A percentile compares a stretch with the other conserved stretches of the same genome.
Conservation (phyloP, 2,113 vertebrate genomes). For the Rafetus swinhoei region DNA sequence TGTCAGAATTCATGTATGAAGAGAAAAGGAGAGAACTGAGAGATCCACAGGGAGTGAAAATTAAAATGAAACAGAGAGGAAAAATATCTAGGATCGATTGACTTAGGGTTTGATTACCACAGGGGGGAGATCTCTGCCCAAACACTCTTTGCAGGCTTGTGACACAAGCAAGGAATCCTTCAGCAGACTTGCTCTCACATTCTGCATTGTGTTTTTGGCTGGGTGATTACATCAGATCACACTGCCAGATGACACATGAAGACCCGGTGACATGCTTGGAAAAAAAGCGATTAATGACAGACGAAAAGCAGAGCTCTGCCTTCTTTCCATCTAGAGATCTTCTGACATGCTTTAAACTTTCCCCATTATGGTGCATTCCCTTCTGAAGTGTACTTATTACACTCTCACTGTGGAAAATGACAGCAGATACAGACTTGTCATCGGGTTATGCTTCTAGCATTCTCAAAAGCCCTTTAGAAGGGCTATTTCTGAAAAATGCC, state of each 20-base stretch:
- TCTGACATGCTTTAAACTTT: background rate
- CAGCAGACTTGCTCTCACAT: background rate
- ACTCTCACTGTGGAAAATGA: background rate
- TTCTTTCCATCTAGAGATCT: background rate
- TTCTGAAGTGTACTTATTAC: background rate
- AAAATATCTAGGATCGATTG: background rate
- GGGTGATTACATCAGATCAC: background rate
- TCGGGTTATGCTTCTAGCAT: background rate
- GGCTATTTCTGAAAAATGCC: background rate
- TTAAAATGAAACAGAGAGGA: background rate
- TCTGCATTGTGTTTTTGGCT: rapidly evolving
- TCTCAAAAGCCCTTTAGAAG: background rate
- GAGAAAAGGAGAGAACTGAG: background rate
- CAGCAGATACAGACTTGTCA: background rate
- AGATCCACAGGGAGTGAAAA: background rate
- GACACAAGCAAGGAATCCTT: background rate
- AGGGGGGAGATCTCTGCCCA: constrained; percentile 37
- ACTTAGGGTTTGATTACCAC: constrained; percentile 32
- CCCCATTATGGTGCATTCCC: background rate
- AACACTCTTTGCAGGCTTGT: background rate
- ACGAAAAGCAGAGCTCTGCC: background rate
- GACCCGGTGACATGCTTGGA: background rate
- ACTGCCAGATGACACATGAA: background rate
- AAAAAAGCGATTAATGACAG: background rate
- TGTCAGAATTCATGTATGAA: background rate